phyloP scores from a whole-genome alignment of 2,797 vertebrate genomes.

The Crypturellus tataupa region DNA sequence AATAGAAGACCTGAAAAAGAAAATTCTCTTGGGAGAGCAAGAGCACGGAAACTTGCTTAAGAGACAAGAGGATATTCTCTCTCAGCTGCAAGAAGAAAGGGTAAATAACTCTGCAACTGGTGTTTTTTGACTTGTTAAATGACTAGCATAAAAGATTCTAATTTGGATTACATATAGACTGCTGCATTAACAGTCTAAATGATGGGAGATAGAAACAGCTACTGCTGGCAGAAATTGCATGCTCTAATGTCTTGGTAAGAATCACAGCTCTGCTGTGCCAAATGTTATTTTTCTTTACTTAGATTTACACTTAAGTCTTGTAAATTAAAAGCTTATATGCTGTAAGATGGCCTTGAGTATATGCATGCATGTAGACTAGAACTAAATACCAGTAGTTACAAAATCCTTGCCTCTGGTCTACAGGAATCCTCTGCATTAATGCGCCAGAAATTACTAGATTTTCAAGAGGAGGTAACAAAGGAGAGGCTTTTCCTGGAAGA shows the following conservation, averaged over 20 bases:
- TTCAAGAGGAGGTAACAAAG: conserved; percentile 80
- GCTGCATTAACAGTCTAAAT: neutral
- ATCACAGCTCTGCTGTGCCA: neutral
- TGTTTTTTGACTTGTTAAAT: too few species aligned
- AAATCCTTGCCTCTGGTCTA: neutral
- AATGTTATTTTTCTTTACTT: neutral
- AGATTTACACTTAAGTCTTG: neutral
- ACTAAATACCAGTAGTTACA: neutral
- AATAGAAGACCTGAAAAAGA: conserved; percentile 82
- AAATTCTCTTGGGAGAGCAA: conserved; percentile 73
- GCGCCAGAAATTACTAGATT: conserved; percentile 80
- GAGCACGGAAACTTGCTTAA: conserved; percentile 81
- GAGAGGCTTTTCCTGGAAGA: conserved; percentile 79
- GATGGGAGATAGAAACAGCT: too few species aligned
- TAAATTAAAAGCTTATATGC: neutral
- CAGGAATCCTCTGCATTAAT: conserved; percentile 86
- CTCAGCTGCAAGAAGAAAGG: conserved; percentile 87
- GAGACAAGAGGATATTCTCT: conserved; percentile 72
- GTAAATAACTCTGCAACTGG: conserved; percentile 66
- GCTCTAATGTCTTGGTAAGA: neutral
- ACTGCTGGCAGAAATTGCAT: neutral
- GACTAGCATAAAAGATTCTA: neutral
- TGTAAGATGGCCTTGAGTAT: neutral
- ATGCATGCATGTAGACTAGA: neutral
- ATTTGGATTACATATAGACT: neutral